These are phyloP conservation scores for Eidolon dupreanum DNA, from an alignment of 2,797 vertebrate species.

Conservation along the genomic window DNA sequence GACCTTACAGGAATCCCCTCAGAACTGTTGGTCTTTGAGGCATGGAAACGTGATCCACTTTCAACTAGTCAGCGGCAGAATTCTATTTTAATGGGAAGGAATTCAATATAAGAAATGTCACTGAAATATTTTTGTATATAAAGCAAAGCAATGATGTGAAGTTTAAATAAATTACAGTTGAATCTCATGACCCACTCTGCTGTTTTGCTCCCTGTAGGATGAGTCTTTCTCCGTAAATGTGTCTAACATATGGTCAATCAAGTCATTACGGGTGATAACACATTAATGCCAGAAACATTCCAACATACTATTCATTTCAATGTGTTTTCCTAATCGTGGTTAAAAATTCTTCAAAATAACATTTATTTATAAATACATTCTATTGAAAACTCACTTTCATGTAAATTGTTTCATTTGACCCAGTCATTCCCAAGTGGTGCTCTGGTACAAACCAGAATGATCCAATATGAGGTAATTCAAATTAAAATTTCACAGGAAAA, in stretches of 20 bases:
- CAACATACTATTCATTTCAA: neutral
- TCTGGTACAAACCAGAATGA: neutral
- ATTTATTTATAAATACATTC: neutral
- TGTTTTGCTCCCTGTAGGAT: neutral
- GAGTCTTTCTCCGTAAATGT: neutral
- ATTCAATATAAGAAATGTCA: neutral
- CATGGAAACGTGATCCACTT: neutral
- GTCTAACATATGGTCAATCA: neutral
- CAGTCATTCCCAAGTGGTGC: neutral
- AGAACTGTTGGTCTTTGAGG: neutral
- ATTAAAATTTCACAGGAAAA: constrained; percentile 14
- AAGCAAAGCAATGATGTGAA: neutral
- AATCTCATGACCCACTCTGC: neutral
- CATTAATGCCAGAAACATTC: neutral
- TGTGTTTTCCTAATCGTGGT: neutral
- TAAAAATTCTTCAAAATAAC: neutral
- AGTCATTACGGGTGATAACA: neutral
- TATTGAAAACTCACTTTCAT: neutral
- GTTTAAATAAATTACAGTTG: neutral
- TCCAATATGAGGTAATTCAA: neutral
- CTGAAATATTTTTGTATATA: neutral
- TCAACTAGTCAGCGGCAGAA: neutral
- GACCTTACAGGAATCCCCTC: neutral
- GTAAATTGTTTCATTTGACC: neutral
- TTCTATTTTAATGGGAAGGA: neutral